A percentile compares a stretch with the other conserved stretches of the same genome.
Evolutionary conservation across 1,140 invertebrate species (phyloP).

Genomic region (Drosophila arizonae): DNA sequence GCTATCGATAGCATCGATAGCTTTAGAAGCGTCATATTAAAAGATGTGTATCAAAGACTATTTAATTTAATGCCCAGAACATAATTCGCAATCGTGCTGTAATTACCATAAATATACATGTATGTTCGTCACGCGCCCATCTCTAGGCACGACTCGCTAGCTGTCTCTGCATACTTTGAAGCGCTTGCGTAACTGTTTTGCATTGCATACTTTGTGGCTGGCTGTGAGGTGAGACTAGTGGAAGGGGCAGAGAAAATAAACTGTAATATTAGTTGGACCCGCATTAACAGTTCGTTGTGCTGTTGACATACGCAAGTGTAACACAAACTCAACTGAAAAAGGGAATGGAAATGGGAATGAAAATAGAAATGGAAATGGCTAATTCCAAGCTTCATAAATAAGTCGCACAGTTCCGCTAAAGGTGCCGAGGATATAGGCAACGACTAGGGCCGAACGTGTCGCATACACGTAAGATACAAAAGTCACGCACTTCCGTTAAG

Average conservation of each 20-base stretch:
- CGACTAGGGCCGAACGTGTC: slow-evolving; percentile 53
- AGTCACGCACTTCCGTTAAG: slow-evolving; percentile 75
- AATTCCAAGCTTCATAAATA: slow-evolving; percentile 49
- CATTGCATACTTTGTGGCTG: slow-evolving; percentile 34
- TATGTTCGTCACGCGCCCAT: background rate
- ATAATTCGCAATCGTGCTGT: background rate
- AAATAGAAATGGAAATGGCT: slow-evolving; percentile 37
- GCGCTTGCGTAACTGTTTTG: slow-evolving; percentile 15
- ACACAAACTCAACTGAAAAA: slow-evolving; percentile 42
- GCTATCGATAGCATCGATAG: background rate
- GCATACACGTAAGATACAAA: slow-evolving; percentile 64
- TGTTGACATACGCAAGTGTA: slow-evolving; percentile 37
- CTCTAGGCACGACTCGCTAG: background rate
- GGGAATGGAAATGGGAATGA: slow-evolving; percentile 37
- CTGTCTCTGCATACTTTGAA: slow-evolving; percentile 29
- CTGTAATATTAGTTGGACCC: slow-evolving; percentile 6
- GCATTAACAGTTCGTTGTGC: slow-evolving; percentile 62
- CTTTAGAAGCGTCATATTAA: no score
- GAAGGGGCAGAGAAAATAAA: background rate
- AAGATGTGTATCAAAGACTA: no score
- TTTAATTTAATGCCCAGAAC: no score
- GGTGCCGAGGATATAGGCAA: slow-evolving; percentile 22
- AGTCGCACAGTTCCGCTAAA: slow-evolving; percentile 60
- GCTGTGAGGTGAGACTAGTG: background rate
- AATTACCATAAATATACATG: background rate